Evolutionary conservation across 2,113 vertebrate species (phyloP).

Genomic region (Syrrhaptes paradoxus): DNA sequence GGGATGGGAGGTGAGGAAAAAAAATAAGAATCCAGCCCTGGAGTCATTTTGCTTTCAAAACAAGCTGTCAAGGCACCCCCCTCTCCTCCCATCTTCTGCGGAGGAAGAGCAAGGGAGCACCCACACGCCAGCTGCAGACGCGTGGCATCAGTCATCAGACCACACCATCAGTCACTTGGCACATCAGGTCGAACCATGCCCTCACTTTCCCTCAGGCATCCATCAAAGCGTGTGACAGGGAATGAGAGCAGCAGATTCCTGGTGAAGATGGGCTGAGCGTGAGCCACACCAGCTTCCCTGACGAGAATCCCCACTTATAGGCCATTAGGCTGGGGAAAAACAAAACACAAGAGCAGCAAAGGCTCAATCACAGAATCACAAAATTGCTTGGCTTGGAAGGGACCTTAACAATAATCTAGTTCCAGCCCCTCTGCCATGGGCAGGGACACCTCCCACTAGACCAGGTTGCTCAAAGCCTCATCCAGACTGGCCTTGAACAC

Average conservation of each 20-base stretch:
- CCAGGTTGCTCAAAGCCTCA: too few species aligned
- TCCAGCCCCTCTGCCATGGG: too few species aligned
- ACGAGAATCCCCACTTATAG: not conserved
- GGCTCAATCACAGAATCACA: not conserved
- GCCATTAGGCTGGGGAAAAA: not conserved
- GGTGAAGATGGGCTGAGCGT: not conserved
- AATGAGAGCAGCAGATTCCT: not conserved
- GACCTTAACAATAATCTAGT: too few species aligned
- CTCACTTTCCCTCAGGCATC: not conserved
- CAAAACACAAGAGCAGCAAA: not conserved
- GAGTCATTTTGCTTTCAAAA: conserved; percentile 51
- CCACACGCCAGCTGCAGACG: not conserved
- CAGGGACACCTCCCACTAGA: too few species aligned
- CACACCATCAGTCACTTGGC: conserved; percentile 34
- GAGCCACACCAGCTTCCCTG: not conserved
- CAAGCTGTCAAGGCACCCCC: conserved; percentile 42
- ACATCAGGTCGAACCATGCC: not conserved
- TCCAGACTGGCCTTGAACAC: too few species aligned
- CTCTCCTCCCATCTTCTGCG: not conserved
- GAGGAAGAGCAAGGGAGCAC: not conserved
- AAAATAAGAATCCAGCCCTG: not conserved
- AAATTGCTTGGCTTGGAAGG: too few species aligned
- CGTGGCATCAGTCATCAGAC: conserved; percentile 26
- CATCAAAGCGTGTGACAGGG: not conserved
- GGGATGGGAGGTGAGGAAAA: not conserved